phyloP scores from a whole-genome alignment of 2,888 invertebrate species.

The Coleophora flavipennella region DNA sequence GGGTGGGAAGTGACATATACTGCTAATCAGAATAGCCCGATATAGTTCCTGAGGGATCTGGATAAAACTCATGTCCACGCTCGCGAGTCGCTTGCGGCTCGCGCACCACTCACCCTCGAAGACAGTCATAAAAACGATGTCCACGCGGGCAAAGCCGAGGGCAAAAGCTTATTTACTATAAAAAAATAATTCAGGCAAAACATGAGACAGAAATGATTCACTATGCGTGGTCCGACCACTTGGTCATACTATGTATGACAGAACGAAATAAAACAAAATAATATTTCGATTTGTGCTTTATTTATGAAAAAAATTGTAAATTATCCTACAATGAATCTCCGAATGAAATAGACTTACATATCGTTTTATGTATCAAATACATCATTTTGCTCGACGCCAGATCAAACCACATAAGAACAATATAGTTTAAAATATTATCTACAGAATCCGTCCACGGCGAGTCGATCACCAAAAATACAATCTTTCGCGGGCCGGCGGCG shows the following conservation, averaged over 20 bases:
- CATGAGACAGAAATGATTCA: no score
- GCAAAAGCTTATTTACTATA: no score
- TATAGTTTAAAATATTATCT: constrained; percentile 72
- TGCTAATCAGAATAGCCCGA: no score
- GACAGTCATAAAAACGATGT: no score
- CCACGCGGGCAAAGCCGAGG: no score
- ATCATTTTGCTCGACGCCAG: constrained; percentile 69
- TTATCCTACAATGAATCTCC: constrained; percentile 77
- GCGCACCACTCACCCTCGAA: no score
- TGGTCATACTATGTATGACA: neutral
- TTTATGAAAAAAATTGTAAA: constrained; percentile 79
- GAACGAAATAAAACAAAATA: constrained; percentile 46
- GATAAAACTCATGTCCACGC: no score
- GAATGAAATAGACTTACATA: constrained; percentile 74
- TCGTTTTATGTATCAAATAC: constrained; percentile 73
- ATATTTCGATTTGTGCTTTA: constrained; percentile 75
- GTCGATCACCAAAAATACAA: constrained; percentile 70
- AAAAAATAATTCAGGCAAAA: no score
- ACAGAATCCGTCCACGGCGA: constrained; percentile 70
- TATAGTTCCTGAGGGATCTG: no score
- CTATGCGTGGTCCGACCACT: constrained; percentile 2
- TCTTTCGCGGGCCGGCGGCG: constrained; percentile 29
- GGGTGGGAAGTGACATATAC: no score
- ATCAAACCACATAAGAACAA: constrained; percentile 72
- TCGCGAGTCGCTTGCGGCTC: no score